Evolutionary conservation across 2,888 invertebrate species (phyloP), one percentile per base, ranked within the genome.

Genomic region (Eledona agricola): DNA sequence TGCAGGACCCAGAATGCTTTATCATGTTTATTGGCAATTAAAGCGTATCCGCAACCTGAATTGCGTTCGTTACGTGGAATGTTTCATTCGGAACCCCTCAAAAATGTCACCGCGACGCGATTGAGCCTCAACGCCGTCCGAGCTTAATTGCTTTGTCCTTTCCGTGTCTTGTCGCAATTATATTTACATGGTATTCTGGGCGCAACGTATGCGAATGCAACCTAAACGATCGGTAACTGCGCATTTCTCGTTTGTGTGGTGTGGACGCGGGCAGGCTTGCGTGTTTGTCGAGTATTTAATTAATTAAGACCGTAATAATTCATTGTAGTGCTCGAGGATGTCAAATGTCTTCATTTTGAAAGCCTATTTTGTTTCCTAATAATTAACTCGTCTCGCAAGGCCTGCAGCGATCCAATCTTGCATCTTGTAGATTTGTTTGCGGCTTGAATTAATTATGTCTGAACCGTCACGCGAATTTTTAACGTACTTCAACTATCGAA

Each of bases 261-360:
- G 47, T 38, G 12, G 37, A 51, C 23, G 22, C 23, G 49, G 42
- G 20, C 34, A 20, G 60, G 62, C 59, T 69, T 59, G 66, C 67
- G 67, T 69, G 67, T 66, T 65, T 60, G 62, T 60, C 54, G 59
- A 62, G 60, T 67, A 65, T 64, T 65, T 65, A 68, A 68, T 68
- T 67, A 68, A 66, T 69, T 66, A 67, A 64, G 66, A 62, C 63
- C 54, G 69, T 65, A 70, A 67, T 68, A 69, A 68, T 66, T 70
- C 65, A 70, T 66, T 67, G 68, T 61, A 69, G 67, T 69, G 63
- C 69, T 69, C 66, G 63, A 64, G 62, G 64, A 70, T 70, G 71
- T 71, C 69, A 70, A 72, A 70, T 66, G 70, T 70, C 72, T 71
- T 72, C 70, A 70, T 71, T 70, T 66, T 61, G 59, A 62, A 62